A percentile compares a stretch with the other conserved stretches of the same genome.
Conservation (phyloP, 2,797 vertebrate genomes). For the Hoplostethus atlanticus region DNA sequence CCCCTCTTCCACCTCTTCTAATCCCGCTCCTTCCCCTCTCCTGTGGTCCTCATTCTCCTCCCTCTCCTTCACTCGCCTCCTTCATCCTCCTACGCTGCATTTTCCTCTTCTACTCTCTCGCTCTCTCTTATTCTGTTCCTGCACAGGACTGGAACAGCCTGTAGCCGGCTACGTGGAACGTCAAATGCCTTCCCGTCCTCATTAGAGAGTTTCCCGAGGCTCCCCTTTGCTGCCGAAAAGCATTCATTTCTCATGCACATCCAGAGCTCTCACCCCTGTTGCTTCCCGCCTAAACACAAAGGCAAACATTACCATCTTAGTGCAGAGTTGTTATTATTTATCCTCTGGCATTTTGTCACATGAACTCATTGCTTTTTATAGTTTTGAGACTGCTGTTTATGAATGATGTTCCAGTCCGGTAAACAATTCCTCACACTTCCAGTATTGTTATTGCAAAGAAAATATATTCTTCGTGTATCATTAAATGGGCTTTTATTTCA, state of each 20-base stretch:
- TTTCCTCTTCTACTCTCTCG: no score
- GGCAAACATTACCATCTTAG: slow-evolving; percentile 31
- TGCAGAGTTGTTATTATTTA: slow-evolving; percentile 38
- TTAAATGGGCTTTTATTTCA: slow-evolving; percentile 50
- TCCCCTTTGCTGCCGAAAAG: slow-evolving; percentile 38
- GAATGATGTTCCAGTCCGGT: slow-evolving; percentile 5
- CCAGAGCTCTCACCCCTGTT: slow-evolving; percentile 31
- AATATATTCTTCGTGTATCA: slow-evolving; percentile 44
- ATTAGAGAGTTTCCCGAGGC: slow-evolving; percentile 65
- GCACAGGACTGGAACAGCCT: slow-evolving; percentile 51
- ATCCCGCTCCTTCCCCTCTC: slow-evolving; percentile 40
- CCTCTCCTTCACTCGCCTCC: slow-evolving; percentile 1
- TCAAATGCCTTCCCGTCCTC: slow-evolving; percentile 61
- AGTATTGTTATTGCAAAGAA: slow-evolving; percentile 16
- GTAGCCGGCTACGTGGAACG: slow-evolving; percentile 57
- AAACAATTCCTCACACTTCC: slow-evolving; percentile 17
- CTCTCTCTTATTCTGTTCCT: slow-evolving; percentile 31
- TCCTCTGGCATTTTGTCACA: slow-evolving; percentile 10
- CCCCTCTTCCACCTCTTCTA: slow-evolving; percentile 42
- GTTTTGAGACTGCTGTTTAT: slow-evolving; percentile 13
- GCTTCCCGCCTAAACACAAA: slow-evolving; percentile 45
- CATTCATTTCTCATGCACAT: slow-evolving; percentile 50
- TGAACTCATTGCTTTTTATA: background rate
- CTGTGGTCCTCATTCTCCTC: slow-evolving; percentile 3
- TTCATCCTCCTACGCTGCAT: background rate